Base-by-base conservation (phyloP, 2,797 vertebrate genomes). In the Chrosomus eos region DNA sequence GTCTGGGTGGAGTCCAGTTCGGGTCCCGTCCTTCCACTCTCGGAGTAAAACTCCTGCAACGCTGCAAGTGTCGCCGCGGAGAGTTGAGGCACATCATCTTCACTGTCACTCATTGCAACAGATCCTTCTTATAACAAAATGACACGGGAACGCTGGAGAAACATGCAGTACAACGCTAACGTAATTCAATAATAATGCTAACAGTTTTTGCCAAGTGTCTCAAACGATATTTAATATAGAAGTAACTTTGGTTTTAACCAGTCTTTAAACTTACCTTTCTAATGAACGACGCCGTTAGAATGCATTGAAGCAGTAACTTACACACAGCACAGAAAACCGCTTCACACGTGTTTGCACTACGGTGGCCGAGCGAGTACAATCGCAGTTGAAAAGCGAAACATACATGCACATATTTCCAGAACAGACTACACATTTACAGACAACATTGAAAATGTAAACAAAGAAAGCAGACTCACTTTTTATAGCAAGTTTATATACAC, bases 11-110 rank as follows among this genome's bases (percentile, higher is more conserved):
- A 16, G n/a, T 19, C 55, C 36, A n/a, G 81, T 36, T 8, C 77
- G 14, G 18, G 80, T 33, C 40, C 89, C 14, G 90, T 88, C 81
- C 91, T 88, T 88, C 93, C 76, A 16, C 40, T 95, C 87, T 97
- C 96, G 1, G 90, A 85, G 89, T 97, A 98, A 88, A 99, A 99
- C 86, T 98, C 96, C 89, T 96, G 97, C 88, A 99, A 95, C 9
- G 97, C 97, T 6, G 96, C 96, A 86, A 99, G 88, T 0, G 97
- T 86, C 48, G 95, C 93, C n/a, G 95, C 93, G 0, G 97, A 99
- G 87, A 99, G 96, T 80, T 93, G 92, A 1, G 97, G 97, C 18
- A 90, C 62, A 5, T 96, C 96, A 0, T 96, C 96, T 1, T 97
- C 96, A 23, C 95, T 95, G 90, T 96, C 95, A 55, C 93, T 95